Conservation (phyloP, 2,888 invertebrate species). For the Diogma glabrata region DNA sequence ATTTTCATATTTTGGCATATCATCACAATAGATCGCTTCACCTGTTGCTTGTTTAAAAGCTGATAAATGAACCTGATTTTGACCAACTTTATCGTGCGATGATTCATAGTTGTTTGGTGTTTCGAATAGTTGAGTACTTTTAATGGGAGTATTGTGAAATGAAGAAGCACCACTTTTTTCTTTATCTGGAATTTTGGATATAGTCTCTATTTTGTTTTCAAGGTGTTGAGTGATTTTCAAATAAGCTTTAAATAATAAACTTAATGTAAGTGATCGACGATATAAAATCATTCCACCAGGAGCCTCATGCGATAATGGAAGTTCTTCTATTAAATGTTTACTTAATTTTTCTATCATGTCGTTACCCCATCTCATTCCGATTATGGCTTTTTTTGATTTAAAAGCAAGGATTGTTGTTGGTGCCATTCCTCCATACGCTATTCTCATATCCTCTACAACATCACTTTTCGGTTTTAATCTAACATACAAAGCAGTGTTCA, state of each 20-base stretch:
- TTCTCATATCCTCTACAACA: conserved; percentile 47
- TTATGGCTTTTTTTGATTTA: conserved; percentile 47
- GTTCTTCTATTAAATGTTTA: conserved; percentile 54
- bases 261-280: conserved; percentile 61
- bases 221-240: conserved; percentile 45
- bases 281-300: conserved; percentile 79
- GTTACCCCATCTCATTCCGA: conserved; percentile 52
- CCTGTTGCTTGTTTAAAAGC: conserved; percentile 83
- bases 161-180: conserved; percentile 34
- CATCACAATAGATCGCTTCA: conserved; percentile 86
- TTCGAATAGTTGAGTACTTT: conserved; percentile 37
- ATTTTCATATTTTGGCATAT: conserved; percentile 62
- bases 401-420: conserved; percentile 66
- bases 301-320: conserved; percentile 62
- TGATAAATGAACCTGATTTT: conserved; percentile 68
- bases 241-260: conserved; percentile 62
- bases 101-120: conserved; percentile 48
- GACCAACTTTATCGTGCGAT: conserved; percentile 61
- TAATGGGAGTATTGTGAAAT: conserved; percentile 29
- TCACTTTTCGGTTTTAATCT: conserved; percentile 43
- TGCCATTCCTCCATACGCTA: conserved; percentile 93
- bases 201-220: conserved; percentile 20
- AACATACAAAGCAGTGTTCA: conserved; percentile 74
- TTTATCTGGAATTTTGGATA: conserved; percentile 28
- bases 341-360: conserved; percentile 48